phyloP scores from a whole-genome alignment of 2,797 vertebrate genomes.

The Sylvia borin region DNA sequence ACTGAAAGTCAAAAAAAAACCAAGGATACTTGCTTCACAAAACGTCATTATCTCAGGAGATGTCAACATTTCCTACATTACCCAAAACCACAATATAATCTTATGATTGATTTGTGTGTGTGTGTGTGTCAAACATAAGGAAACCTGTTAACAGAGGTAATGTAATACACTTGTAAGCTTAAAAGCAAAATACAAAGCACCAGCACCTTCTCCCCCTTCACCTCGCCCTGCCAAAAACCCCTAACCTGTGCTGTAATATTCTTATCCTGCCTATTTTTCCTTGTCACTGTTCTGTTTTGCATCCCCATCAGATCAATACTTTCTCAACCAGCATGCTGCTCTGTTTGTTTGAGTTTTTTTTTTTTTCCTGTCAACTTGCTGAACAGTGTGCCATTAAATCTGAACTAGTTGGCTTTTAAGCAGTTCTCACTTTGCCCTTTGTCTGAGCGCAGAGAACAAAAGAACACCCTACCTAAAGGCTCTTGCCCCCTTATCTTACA shows the following conservation, averaged over 20 bases:
- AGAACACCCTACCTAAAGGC: background rate
- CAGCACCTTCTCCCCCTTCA: background rate
- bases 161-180: background rate
- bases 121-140: background rate
- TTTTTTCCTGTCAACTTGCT: background rate
- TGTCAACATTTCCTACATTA: background rate
- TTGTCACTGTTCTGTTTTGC: background rate
- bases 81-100: background rate
- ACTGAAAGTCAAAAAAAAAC: background rate
- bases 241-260: background rate
- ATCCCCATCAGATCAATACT: background rate
- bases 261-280: background rate
- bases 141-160: background rate
- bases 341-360: background rate
- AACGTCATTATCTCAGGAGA: background rate
- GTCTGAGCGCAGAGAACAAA: background rate
- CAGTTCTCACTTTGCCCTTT: background rate
- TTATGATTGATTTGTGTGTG: background rate
- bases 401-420: background rate
- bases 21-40: background rate
- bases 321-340: background rate
- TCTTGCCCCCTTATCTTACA: background rate
- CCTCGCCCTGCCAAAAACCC: fast-evolving
- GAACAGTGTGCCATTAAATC: background rate
- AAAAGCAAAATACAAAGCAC: background rate